These are phyloP conservation scores for Campoplex capitator DNA, from an alignment of 2,888 invertebrate species.

Conservation along the genomic window DNA sequence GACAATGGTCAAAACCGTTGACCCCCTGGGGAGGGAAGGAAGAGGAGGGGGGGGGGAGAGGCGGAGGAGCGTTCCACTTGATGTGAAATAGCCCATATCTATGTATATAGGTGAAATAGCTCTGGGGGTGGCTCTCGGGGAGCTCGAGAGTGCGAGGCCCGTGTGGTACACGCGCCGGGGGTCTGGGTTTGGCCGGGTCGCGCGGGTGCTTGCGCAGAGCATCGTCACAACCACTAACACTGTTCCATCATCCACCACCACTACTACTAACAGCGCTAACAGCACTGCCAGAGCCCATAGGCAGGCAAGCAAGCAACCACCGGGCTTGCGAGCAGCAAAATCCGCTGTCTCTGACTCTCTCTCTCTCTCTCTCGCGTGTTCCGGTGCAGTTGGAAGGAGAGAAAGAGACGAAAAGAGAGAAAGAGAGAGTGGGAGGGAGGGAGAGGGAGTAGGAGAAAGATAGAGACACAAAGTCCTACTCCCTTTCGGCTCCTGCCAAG, in stretches of 20 bases:
- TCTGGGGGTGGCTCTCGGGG: conserved; percentile 66
- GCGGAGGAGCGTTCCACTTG: conserved; percentile 22
- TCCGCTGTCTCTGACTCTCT: conserved; percentile 13
- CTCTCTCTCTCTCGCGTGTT: conserved; percentile 12
- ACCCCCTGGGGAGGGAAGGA: neutral
- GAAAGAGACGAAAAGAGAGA: neutral
- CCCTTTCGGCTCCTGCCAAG: conserved; percentile 66
- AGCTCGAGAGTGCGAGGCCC: conserved; percentile 71
- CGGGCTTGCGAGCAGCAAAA: conserved; percentile 67
- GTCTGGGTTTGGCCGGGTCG: conserved; percentile 75
- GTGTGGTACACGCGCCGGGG: conserved; percentile 67
- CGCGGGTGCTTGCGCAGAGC: conserved; percentile 72
- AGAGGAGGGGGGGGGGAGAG: too few species aligned
- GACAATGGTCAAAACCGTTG: conserved; percentile 11
- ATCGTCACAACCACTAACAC: conserved; percentile 32
- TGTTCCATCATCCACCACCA: conserved; percentile 11
- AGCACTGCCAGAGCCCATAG: conserved; percentile 55
- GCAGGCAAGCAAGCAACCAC: conserved; percentile 71
- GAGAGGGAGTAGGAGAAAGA: neutral
- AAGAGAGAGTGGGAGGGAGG: neutral
- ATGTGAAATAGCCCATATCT: conserved; percentile 36
- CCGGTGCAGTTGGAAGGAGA: neutral
- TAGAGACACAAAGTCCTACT: conserved; percentile 50
- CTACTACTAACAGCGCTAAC: neutral
- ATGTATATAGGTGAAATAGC: conserved; percentile 58